Percentiles rank a stretch among this genome's conserved stretches.
These are phyloP conservation scores for Sebastes minor DNA, from an alignment of 2,797 vertebrate genomes.

Conservation along the genomic window DNA sequence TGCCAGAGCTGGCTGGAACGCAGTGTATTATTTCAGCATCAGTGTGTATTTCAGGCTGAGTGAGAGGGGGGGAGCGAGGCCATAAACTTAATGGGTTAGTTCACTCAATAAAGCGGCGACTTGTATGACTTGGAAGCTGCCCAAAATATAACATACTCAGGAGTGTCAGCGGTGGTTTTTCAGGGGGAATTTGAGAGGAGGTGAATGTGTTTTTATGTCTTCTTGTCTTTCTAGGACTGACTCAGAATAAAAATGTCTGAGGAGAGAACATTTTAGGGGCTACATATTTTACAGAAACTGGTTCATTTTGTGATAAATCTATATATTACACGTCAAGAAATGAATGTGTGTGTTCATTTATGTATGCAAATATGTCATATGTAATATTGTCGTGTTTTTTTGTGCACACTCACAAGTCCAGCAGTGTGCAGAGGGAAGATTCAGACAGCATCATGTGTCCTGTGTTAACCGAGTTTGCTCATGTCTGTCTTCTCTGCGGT, in stretches of 20 bases:
- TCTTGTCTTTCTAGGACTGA: constrained; percentile 4
- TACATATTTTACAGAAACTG: neutral
- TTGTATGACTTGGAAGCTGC: constrained; percentile 70
- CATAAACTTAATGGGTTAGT: constrained; percentile 72
- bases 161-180: constrained; percentile 34
- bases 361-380: neutral
- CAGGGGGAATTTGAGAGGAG: constrained; percentile 35
- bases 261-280: neutral
- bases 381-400: neutral
- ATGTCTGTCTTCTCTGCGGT: neutral
- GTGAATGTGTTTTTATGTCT: constrained; percentile 14
- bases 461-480: neutral
- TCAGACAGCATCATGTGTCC: constrained; percentile 5
- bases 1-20: constrained; percentile 59
- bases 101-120: constrained; percentile 69
- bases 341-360: neutral
- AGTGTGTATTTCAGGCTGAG: constrained; percentile 68
- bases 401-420: neutral
- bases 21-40: constrained; percentile 73
- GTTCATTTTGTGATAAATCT: neutral
- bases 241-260: neutral
- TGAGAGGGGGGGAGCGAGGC: constrained; percentile 26
- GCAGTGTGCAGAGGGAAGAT: neutral
- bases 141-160: constrained; percentile 49
- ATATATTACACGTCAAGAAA: neutral